Evolutionary conservation across 2,888 invertebrate genomes (phyloP), one percentile per base, ranked within the genome.

Genomic region (Rhingia campestris): DNA sequence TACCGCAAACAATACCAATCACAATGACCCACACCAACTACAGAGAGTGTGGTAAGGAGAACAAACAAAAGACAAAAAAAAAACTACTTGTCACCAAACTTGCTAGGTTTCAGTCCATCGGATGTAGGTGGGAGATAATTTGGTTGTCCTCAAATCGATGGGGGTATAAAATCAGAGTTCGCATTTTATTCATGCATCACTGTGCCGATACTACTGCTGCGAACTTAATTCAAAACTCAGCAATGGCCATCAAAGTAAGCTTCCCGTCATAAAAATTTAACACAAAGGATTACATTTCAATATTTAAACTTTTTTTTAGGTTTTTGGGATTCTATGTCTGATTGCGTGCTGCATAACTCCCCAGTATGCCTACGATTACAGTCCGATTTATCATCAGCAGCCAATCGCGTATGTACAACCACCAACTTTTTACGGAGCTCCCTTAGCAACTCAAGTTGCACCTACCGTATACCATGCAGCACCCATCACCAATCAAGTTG

Each of bases 281-380:
- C 22, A 10, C 9, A n/a, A 70, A 59, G 59, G 53, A 76, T 70
- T 39, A 37, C 58, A 4, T 51, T 66, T 12, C 33, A 74, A 64
- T 12, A 37, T 54, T 4, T 14, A 4, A n/a, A 10, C 30, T 37
- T 51, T 63, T 56, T 76, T 66, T 37, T 84, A 90, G 90, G 70
- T 89, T 72, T 54, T 90, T 49, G 87, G 84, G 6, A 69, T 87
- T 41, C 72, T 90, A 22, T 86, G 88, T 73, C 86, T 90, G 37
- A 51, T 90, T 80, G 88, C 88, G 3, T 82, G 87, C 72, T 76
- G 87, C 69, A 87, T 88, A 59, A 89, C 89, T 37, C 88, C 89
- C 43, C 87, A 89, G 14, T 87, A 88, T 33, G 88, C 88, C 6
- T 90, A 90, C 67, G 82, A 90, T 5, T 89, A 89, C 45, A 89